phyloP scores from a whole-genome alignment of 2,888 invertebrate species.

The Nomada fabriciana region DNA sequence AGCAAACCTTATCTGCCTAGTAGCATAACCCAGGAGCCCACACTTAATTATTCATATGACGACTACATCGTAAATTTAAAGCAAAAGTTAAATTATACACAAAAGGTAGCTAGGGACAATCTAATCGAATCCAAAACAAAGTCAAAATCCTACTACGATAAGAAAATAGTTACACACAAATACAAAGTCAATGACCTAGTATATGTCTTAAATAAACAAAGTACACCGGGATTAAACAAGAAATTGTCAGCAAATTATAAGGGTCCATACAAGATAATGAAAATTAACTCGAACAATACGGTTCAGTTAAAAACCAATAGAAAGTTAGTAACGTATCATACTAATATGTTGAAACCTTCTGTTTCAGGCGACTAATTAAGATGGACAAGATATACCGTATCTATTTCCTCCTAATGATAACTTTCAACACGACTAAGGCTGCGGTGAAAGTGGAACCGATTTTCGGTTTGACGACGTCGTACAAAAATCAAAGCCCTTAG shows the following conservation, averaged over 20 bases:
- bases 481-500: too few relatives aligned
- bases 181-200: slow-evolving; percentile 26
- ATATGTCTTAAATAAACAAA: slow-evolving; percentile 15
- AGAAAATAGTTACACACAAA: slow-evolving; percentile 1
- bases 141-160: slow-evolving; percentile 28
- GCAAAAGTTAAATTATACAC: slow-evolving; percentile 26
- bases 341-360: slow-evolving; percentile 32
- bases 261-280: slow-evolving; percentile 27
- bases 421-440: too few relatives aligned
- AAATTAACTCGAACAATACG: slow-evolving; percentile 22
- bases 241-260: slow-evolving; percentile 20
- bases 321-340: slow-evolving; percentile 27
- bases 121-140: slow-evolving; percentile 16
- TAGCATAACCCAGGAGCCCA: slow-evolving; percentile 4
- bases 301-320: slow-evolving; percentile 11
- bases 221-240: slow-evolving; percentile 11
- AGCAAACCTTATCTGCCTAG: slow-evolving; percentile 14
- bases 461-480: too few relatives aligned
- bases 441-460: too few relatives aligned
- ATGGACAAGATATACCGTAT: too few relatives aligned
- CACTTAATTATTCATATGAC: slow-evolving; percentile 9
- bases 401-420: too few relatives aligned
- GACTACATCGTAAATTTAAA: slow-evolving; percentile 29
- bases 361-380: slow-evolving; percentile 16
- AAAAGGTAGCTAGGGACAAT: slow-evolving; percentile 26